phyloP scores from a whole-genome alignment of 2,888 invertebrate species.

The Chrysolina oricalcia region DNA sequence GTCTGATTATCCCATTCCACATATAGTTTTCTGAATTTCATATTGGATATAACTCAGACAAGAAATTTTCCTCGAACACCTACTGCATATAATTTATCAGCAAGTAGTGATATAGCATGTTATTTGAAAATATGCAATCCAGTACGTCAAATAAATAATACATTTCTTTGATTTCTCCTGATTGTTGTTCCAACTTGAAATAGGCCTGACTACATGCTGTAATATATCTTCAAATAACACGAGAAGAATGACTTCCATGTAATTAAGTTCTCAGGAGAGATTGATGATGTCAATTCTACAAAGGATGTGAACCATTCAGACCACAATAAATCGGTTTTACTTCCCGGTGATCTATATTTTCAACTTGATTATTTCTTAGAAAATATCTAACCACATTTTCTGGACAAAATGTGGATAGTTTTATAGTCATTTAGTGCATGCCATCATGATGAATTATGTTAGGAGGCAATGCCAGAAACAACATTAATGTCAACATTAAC shows the following conservation, averaged over 20 bases:
- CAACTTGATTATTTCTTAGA: neutral
- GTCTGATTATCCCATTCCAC: too few species aligned
- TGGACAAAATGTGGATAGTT: neutral
- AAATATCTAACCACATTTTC: neutral
- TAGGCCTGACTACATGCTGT: neutral
- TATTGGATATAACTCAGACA: too few species aligned
- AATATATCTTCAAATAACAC: constrained; percentile 3
- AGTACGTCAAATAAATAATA: neutral
- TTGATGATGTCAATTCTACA: constrained; percentile 12
- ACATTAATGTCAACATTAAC: too few species aligned
- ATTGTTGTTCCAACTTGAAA: neutral
- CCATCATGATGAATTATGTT: neutral
- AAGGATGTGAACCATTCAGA: neutral
- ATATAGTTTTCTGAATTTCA: too few species aligned
- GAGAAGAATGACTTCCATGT: neutral
- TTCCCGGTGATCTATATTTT: neutral
- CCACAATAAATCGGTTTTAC: neutral
- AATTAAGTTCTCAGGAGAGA: constrained; percentile 20
- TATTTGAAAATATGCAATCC: neutral
- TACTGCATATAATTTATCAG: too few species aligned
- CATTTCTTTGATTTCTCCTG: constrained; percentile 1
- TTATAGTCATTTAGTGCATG: neutral
- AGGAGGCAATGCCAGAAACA: neutral
- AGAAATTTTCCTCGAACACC: too few species aligned
- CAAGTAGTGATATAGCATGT: too few species aligned